A percentile compares a stretch with the other conserved stretches of the same genome.
Evolutionary conservation across 2,888 invertebrate species (phyloP).

Genomic region (Nemotelus nigrinus): DNA sequence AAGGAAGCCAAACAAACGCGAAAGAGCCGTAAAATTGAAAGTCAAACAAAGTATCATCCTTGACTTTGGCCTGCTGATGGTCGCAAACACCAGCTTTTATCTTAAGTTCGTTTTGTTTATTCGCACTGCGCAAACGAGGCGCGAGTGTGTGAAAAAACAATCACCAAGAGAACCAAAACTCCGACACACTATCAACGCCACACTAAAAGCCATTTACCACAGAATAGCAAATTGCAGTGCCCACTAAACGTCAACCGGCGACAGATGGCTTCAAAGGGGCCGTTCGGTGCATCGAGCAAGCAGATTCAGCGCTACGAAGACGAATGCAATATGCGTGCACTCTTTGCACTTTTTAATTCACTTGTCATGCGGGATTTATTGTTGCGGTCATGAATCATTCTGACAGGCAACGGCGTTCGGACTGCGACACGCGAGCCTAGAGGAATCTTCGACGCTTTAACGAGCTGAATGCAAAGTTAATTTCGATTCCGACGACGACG

Average conservation of each 20-base stretch:
- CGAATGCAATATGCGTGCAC: constrained; percentile 15
- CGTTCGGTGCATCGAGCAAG: neutral
- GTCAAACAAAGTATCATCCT: constrained; percentile 28
- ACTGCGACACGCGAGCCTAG: neutral
- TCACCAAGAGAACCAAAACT: neutral
- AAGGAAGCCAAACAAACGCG: neutral
- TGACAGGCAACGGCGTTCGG: neutral
- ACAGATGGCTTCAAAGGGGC: constrained; percentile 36
- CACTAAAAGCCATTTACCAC: neutral
- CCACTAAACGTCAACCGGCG: constrained; percentile 1
- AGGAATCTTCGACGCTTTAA: constrained; percentile 9
- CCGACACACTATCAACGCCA: constrained; percentile 14
- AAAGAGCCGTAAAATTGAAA: constrained; percentile 4
- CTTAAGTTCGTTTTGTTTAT: too few species aligned
- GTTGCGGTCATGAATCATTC: constrained; percentile 31
- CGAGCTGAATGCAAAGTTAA: neutral
- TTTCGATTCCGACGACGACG: too few species aligned
- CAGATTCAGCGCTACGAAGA: neutral
- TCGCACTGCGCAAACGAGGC: neutral
- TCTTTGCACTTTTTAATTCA: constrained; percentile 40
- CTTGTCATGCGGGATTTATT: constrained; percentile 39
- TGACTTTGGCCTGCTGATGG: constrained; percentile 10
- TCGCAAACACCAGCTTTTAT: too few species aligned
- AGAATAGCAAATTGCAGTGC: constrained; percentile 17
- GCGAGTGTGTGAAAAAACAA: neutral